These are phyloP conservation scores for Ancistrus triradiatus DNA, from an alignment of 2,113 vertebrate species.

Conservation along the genomic window DNA sequence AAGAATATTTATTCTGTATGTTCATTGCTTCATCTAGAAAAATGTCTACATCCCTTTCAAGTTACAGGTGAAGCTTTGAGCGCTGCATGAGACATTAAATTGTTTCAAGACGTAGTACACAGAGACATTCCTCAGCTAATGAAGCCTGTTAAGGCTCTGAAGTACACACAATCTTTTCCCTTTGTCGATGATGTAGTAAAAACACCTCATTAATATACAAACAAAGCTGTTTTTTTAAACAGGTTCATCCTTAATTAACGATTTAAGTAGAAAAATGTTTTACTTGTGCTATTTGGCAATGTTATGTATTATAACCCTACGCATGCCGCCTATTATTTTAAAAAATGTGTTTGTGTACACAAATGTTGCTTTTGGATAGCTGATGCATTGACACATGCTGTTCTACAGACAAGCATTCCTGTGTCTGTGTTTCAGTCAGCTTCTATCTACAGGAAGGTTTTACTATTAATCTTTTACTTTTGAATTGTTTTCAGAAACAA, in stretches of 20 bases:
- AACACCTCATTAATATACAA: background rate
- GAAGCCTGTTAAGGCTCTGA: background rate
- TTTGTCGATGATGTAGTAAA: background rate
- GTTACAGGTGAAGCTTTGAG: background rate
- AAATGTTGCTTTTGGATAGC: background rate
- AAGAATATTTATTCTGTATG: too few species aligned
- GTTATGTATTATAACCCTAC: background rate
- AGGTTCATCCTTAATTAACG: background rate
- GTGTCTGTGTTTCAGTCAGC: too few species aligned
- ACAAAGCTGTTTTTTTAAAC: slow-evolving; percentile 14
- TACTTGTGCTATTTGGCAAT: background rate
- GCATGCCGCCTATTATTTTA: too few species aligned
- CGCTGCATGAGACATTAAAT: background rate
- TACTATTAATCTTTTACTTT: too few species aligned
- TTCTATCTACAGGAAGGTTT: too few species aligned
- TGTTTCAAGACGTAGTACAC: background rate
- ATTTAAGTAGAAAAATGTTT: background rate
- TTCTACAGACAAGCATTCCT: background rate
- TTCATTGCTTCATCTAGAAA: too few species aligned
- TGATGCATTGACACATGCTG: background rate
- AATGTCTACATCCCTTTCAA: too few species aligned
- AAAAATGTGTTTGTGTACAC: slow-evolving; percentile 4
- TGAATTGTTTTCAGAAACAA: too few species aligned
- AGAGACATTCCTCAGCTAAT: background rate
- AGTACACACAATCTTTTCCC: background rate